phyloP scores from a whole-genome alignment of 2,888 invertebrate species.

The Megamerina dolium region DNA sequence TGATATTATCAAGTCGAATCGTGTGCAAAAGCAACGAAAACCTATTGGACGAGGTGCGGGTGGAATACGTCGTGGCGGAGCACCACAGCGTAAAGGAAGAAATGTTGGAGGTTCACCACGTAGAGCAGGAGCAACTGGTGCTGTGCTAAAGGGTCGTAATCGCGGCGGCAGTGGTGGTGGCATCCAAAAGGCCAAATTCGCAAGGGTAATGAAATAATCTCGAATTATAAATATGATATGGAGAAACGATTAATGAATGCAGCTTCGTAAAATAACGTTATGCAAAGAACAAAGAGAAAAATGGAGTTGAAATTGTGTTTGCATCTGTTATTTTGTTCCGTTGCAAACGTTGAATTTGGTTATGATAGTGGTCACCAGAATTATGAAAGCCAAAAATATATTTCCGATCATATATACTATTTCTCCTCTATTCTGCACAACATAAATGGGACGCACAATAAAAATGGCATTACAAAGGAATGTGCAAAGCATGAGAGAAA shows the following conservation, averaged over 20 bases:
- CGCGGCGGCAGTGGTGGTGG: constrained; percentile 59
- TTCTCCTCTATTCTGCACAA: not conserved
- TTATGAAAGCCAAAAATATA: not conserved
- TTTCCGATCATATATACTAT: not conserved
- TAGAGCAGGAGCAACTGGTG: constrained; percentile 38
- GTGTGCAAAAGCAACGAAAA: constrained; percentile 52
- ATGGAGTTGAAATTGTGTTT: not conserved
- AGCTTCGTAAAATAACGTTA: constrained; percentile 1
- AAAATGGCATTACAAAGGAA: not conserved
- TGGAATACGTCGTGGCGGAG: constrained; percentile 45
- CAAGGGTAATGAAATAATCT: constrained; percentile 41
- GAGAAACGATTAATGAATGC: constrained; percentile 7
- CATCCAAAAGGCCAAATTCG: constrained; percentile 52
- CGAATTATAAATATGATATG: constrained; percentile 2
- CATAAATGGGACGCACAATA: too few relatives aligned
- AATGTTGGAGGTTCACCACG: constrained; percentile 16
- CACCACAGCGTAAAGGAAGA: too few relatives aligned
- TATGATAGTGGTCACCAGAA: too few relatives aligned
- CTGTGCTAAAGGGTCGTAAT: constrained; percentile 63
- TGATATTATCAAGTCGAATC: constrained; percentile 88
- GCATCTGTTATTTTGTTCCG: not conserved
- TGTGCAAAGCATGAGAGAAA: too few relatives aligned
- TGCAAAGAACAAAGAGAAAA: not conserved
- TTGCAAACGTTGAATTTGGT: too few relatives aligned
- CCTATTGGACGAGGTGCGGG: constrained; percentile 50